Base-by-base conservation (phyloP, 2,888 invertebrate genomes). In the Neria commutata region DNA sequence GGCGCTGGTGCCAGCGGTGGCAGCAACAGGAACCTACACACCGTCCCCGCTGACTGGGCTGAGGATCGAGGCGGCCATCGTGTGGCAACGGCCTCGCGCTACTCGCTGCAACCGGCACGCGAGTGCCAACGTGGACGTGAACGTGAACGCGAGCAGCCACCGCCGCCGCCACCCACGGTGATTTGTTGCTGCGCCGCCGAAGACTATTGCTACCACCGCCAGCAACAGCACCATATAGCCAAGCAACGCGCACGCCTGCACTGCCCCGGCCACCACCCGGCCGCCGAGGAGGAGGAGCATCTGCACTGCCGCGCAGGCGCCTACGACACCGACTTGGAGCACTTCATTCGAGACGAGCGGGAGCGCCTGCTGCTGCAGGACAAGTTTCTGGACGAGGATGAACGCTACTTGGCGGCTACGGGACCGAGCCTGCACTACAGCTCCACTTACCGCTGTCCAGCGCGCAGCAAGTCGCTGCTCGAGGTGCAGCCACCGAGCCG, bases 301-400 rank as follows among this genome's bases (percentile, higher is more conserved):
- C 73, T 71, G 65, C 78, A 78, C 56, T 79, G 77, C 60, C 73
- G 76, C 51, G 67, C 64, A 19, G 66, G 64, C 51, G 63, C 69
- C 8, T 80, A 78, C 56, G 78, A 81, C 42, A 77, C 76, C 16
- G 79, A 81, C 56, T 62, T 82, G 54, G 77, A 81, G 61, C 78
- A 79, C 58, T 79, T 81, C 21, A 80, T 81, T 60, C 75, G 75
- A 10, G 80, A 81, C 5, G 82, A 81, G 54, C 74, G 81, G 1
- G 77, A 81, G 16, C 72, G 80, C 0, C 64, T 81, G 1, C 62
- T 80, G 58, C 62, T 77, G 61, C 80, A 82, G 64, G 81, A 82
- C 56, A 82, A 81, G 61, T 80, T 81, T 57, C 70, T 81, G 29
- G 81, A 80, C 49, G 80, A 81, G 17, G 81, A 81, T 37, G 81